Evolutionary conservation across 2,797 vertebrate genomes (phyloP), one percentile per base, ranked within the genome.

Genomic region (Potorous gilbertii): DNA sequence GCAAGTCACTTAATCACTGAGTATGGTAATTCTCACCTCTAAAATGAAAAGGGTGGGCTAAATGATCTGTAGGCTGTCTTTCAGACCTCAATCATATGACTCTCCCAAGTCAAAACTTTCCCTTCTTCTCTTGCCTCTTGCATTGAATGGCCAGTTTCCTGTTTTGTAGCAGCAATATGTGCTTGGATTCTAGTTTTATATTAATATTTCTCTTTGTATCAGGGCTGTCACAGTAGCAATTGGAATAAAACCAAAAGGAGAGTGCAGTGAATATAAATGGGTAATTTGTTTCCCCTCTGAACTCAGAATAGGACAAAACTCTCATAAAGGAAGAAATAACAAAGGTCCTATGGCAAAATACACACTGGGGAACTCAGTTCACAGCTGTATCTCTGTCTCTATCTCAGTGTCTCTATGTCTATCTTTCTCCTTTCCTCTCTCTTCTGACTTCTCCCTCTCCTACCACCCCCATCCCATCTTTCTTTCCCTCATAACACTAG

Each of bases 251-350:
- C 92, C 93, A 31, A 90, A 59, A 92, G 87, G 52, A 29, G 12
- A 59, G 92, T 94, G 96, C 54, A 1, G 87, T 89, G 97, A 98
- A 96, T 97, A 95, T 93, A 93, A 97, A 97, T 97, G 92, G 96
- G 92, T 91, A 91, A 94, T 96, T 96, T 95, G 96, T 89, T 91
- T 93, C 94, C 94, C n/a, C 21, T 50, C 40, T 93, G 62, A 59
- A 62, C 50, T 96, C 91, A 31, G 96, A 92, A 54, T 66, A 94
- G 95, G 97, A 94, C 94, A 81, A 74, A 95, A 96, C 59, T 94
- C 95, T 95, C 56, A 74, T 95, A 91, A 96, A 97, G 96, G 95
- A 89, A 92, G 27, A 92, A 92, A 92, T 90, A 66, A 95, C 95
- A 96, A 91, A 96, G 96, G 93, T 92, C 94, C 93, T 3, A 0